Percentiles rank a stretch among this genome's conserved stretches.
These are phyloP conservation scores for Pseudococcus longispinus DNA, from an alignment of 2,888 invertebrate genomes.

Conservation along the genomic window DNA sequence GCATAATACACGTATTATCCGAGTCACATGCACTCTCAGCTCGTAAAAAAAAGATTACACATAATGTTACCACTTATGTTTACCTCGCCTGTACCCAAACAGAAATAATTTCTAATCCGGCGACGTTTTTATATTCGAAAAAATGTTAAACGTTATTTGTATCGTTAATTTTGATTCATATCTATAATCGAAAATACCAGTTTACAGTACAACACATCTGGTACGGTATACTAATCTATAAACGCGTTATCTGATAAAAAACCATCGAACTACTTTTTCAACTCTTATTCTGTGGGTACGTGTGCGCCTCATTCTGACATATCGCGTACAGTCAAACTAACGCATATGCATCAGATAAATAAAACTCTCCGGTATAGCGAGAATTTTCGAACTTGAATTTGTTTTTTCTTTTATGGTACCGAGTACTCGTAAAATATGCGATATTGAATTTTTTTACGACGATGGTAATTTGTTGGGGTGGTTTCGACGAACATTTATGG, in stretches of 20 bases:
- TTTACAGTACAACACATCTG: constrained; percentile 42
- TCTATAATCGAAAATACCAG: constrained; percentile 45
- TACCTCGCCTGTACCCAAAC: background rate
- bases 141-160: constrained; percentile 46
- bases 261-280: constrained; percentile 45
- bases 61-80: background rate
- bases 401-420: constrained; percentile 18
- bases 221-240: constrained; percentile 25
- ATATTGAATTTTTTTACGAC: constrained; percentile 27
- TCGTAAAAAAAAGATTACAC: background rate
- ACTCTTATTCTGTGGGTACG: background rate
- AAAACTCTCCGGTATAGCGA: background rate
- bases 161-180: constrained; percentile 46
- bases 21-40: background rate
- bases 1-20: background rate
- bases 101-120: constrained; percentile 40
- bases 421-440: constrained; percentile 41
- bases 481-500: background rate
- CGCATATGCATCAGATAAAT: constrained; percentile 10
- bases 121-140: constrained; percentile 37
- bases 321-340: background rate
- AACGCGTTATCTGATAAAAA: constrained; percentile 38
- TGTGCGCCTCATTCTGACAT: background rate
- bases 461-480: background rate
- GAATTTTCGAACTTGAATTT: constrained; percentile 33